Percentiles rank a stretch among this genome's conserved stretches.
Conservation (phyloP, 2,797 vertebrate genomes). For the Moxostoma hubbsi region DNA sequence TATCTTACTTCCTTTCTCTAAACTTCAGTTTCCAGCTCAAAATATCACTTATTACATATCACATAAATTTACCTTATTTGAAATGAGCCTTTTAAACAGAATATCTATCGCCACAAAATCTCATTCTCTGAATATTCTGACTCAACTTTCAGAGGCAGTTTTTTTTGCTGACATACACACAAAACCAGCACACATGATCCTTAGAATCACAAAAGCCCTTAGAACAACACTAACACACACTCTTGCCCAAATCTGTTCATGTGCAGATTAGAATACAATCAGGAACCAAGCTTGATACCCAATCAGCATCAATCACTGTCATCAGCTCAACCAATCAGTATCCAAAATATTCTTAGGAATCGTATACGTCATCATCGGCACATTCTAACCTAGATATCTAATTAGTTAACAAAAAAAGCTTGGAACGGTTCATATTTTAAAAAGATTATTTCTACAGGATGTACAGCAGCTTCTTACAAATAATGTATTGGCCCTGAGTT, state of each 20-base stretch:
- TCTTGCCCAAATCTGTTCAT: constrained; percentile 15
- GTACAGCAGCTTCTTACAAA: constrained; percentile 14
- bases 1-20: no score
- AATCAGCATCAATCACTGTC: not conserved
- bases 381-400: not conserved
- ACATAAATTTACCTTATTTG: no score
- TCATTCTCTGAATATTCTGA: no score
- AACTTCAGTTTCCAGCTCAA: no score
- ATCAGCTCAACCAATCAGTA: constrained; percentile 1
- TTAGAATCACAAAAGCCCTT: constrained; percentile 30
- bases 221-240: not conserved
- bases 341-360: not conserved
- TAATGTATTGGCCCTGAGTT: not conserved
- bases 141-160: no score
- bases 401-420: constrained; percentile 1
- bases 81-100: no score
- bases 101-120: no score
- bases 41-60: no score
- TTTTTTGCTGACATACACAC: not conserved
- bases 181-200: constrained; percentile 11
- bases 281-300: constrained; percentile 20
- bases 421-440: not conserved
- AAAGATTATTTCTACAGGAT: not conserved
- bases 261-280: constrained; percentile 25
- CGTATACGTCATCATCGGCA: constrained; percentile 1